Evolutionary conservation across 2,888 invertebrate species (phyloP).

Genomic region (Melanchra persicariae): DNA sequence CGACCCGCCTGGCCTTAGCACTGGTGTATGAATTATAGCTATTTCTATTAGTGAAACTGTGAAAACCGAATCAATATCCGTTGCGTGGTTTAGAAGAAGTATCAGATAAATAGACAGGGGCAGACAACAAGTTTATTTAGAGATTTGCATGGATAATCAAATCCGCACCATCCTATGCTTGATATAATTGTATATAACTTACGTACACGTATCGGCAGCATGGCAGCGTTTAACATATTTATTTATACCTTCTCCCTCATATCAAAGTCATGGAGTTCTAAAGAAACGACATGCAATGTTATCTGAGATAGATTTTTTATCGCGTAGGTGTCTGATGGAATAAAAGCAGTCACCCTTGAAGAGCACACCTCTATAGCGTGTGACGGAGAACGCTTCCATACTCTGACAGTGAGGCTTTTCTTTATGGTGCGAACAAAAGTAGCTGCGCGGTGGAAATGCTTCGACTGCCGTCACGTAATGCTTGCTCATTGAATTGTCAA

Average conservation of each 20-base stretch:
- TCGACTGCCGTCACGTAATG: constrained; percentile 12
- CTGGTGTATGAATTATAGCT: too few species aligned
- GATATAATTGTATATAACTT: not conserved
- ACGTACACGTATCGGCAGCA: not conserved
- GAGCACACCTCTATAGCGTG: constrained; percentile 54
- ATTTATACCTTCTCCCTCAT: not conserved
- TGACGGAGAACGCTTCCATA: constrained; percentile 49
- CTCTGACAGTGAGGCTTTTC: constrained; percentile 68
- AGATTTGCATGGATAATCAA: not conserved
- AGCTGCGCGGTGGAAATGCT: constrained; percentile 54
- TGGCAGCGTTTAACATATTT: not conserved
- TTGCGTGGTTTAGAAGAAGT: too few species aligned
- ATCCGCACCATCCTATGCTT: not conserved
- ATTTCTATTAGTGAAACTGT: too few species aligned
- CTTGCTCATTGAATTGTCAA: constrained; percentile 14
- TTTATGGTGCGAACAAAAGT: constrained; percentile 75
- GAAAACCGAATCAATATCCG: too few species aligned
- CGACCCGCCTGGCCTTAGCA: too few species aligned
- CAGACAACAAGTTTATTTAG: not conserved
- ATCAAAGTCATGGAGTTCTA: constrained; percentile 24
- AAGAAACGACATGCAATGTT: constrained; percentile 48
- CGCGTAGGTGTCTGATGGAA: constrained; percentile 46
- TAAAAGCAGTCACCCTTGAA: constrained; percentile 58
- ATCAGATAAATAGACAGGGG: not conserved
- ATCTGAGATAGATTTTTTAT: constrained; percentile 51